A percentile compares a stretch with the other conserved stretches of the same genome.
Evolutionary conservation across 2,888 invertebrate genomes (phyloP).

Genomic region (Rhingia rostrata): DNA sequence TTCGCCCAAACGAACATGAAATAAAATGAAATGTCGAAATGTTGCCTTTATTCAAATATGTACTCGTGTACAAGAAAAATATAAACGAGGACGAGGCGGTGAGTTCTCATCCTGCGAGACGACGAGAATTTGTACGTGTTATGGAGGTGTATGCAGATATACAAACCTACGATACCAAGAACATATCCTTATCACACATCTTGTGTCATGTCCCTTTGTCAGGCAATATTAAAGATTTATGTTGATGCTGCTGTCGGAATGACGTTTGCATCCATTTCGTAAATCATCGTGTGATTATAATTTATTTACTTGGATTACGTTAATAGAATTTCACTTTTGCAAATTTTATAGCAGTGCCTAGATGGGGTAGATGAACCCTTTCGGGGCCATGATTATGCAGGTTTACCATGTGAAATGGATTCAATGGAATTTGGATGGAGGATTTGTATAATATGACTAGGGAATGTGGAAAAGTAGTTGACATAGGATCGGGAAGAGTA

Average conservation of each 20-base stretch:
- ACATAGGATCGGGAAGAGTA: no score
- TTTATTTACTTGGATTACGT: slow-evolving; percentile 65
- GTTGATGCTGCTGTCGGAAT: slow-evolving; percentile 61
- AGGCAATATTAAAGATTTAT: slow-evolving; percentile 58
- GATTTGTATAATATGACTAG: no score
- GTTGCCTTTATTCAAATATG: slow-evolving; percentile 35
- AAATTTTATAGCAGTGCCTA: no score
- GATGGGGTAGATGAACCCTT: no score
- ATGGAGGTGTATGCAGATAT: slow-evolving; percentile 4
- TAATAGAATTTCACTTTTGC: slow-evolving; percentile 39
- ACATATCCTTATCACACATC: slow-evolving; percentile 49
- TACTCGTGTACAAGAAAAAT: slow-evolving; percentile 19
- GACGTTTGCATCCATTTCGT: slow-evolving; percentile 67
- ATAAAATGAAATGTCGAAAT: slow-evolving; percentile 69
- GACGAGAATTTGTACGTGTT: slow-evolving; percentile 41
- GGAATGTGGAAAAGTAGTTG: no score
- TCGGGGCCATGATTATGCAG: no score
- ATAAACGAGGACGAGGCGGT: slow-evolving; percentile 28
- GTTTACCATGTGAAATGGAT: no score
- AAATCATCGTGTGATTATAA: slow-evolving; percentile 69
- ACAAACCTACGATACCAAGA: slow-evolving; percentile 34
- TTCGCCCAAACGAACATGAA: slow-evolving; percentile 58
- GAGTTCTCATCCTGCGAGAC: slow-evolving; percentile 24
- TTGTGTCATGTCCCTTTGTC: slow-evolving; percentile 23
- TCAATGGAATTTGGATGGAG: no score